Conservation (phyloP, 37 sponge, comb jelly and placozoan species). For the Tethya wilhelma region DNA sequence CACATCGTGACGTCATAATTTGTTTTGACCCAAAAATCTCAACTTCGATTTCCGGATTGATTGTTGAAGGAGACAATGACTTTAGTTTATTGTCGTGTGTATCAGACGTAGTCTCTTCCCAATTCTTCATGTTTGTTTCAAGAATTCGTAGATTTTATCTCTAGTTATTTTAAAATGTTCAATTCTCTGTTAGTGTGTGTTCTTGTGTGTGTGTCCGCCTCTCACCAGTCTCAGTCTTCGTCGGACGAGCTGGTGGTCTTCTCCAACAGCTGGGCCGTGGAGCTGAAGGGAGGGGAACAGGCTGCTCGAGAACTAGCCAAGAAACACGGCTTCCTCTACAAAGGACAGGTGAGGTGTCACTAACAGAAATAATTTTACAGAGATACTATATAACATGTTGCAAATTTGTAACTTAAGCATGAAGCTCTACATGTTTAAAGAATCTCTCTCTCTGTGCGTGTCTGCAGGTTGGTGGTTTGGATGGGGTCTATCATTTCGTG, state of each 20-base stretch:
- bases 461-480: slow-evolving; percentile 60
- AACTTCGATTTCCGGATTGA: too few species aligned
- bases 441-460: too few species aligned
- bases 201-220: slow-evolving; percentile 5
- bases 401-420: not conserved
- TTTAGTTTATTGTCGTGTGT: too few species aligned
- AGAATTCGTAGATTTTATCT: too few species aligned
- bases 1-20: too few species aligned
- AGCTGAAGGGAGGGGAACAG: slow-evolving; percentile 57
- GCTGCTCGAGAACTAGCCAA: slow-evolving; percentile 63
- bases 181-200: slow-evolving; percentile 23
- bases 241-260: slow-evolving; percentile 26
- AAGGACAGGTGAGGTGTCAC: slow-evolving; percentile 60
- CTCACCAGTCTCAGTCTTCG: too few species aligned
- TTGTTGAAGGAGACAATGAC: too few species aligned
- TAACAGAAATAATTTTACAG: not conserved
- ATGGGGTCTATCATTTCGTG: slow-evolving; percentile 68
- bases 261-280: slow-evolving; percentile 85
- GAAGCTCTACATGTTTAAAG: not conserved
- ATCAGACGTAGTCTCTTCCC: too few species aligned
- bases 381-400: not conserved
- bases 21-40: too few species aligned
- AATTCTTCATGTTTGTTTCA: too few species aligned
- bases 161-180: too few species aligned
- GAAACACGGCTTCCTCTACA: slow-evolving; percentile 74